Evolutionary conservation across 1,140 invertebrate species (phyloP), one percentile per base, ranked within the genome.

Genomic region (Saccostrea echinata): DNA sequence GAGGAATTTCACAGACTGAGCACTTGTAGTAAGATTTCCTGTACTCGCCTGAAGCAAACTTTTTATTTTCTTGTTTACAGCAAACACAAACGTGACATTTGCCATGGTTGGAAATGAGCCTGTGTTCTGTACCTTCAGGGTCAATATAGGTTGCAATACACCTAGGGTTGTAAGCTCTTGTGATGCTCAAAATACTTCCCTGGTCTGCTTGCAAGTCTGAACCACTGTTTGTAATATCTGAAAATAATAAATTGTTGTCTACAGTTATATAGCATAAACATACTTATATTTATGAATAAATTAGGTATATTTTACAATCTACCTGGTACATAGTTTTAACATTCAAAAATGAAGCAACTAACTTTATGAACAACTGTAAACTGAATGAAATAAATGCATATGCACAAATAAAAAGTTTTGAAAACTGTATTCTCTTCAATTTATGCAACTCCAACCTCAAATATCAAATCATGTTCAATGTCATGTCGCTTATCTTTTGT

Each of bases 1-100:
- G 30, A 1, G 80, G 64, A 6, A 87, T 64, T 52, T 89, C 61
- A 52, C 88, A 89, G 30, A 55, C 27, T 18, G 71, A 61, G 61
- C 88, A 89, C 68, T 89, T 89, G 51, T 86, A 88, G 33, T 88
- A 88, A 9, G 88, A 55, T 80, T 86, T 86, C 18, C 51, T 88
- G n/a, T 53, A 64, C n/a, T 85, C 80, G 12, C 88, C 88, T 53
- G 84, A 85, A 6, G 84, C 64, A 27, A 83, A 83, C 51, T 83
- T 83, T 11, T 18, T 51, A 18, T 51, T 51, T 24, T 51, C n/a
- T n/a, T 21, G 16, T 83, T 52, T 83, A 43, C 81, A 83, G 33
- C n/a, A 52, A 24, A 8, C 9, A 83, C 81, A 83, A 35, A 83
- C 81, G 9, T 52, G n/a, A 24, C 51, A 51, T n/a, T 43, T 43